Evolutionary conservation across 2,888 invertebrate species (phyloP).

Genomic region (Polylopha cassiicola): DNA sequence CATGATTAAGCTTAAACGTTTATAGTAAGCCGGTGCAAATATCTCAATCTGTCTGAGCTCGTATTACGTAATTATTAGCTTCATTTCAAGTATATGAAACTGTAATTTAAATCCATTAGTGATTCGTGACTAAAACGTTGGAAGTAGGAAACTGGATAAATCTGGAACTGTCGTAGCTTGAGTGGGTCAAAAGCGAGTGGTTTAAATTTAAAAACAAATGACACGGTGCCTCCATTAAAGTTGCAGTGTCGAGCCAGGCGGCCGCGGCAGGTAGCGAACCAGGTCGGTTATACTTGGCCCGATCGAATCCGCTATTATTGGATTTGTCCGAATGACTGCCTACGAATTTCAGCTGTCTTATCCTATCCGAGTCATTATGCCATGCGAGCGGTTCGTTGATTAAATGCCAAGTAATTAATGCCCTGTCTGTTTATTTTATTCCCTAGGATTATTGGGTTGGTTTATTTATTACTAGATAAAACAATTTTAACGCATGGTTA

Average conservation of each 20-base stretch:
- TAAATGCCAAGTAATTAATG: conserved; percentile 41
- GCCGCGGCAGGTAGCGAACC: conserved; percentile 40
- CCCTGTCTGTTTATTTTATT: conserved; percentile 31
- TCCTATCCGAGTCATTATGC: conserved; percentile 34
- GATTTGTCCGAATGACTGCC: conserved; percentile 53
- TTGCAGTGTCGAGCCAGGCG: conserved; percentile 57
- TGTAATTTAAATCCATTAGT: conserved; percentile 16
- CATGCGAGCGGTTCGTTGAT: conserved; percentile 34
- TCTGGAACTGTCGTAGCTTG: conserved; percentile 49
- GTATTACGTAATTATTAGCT: conserved; percentile 4
- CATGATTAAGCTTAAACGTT: too few relatives aligned
- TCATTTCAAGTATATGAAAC: conserved; percentile 9
- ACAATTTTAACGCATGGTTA: conserved; percentile 24
- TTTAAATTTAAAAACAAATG: conserved; percentile 68
- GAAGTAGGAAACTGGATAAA: conserved; percentile 41
- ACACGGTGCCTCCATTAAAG: conserved; percentile 63
- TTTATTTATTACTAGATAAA: conserved; percentile 25
- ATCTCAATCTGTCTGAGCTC: too few relatives aligned
- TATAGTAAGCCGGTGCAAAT: too few relatives aligned
- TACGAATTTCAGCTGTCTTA: conserved; percentile 50
- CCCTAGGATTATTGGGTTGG: conserved; percentile 27
- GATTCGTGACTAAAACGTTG: conserved; percentile 31
- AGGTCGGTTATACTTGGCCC: conserved; percentile 67
- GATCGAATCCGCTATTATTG: conserved; percentile 72
- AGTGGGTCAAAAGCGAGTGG: conserved; percentile 57